Evolutionary conservation across 2,797 vertebrate genomes (phyloP).

Genomic region (Toxotes lorentzi): DNA sequence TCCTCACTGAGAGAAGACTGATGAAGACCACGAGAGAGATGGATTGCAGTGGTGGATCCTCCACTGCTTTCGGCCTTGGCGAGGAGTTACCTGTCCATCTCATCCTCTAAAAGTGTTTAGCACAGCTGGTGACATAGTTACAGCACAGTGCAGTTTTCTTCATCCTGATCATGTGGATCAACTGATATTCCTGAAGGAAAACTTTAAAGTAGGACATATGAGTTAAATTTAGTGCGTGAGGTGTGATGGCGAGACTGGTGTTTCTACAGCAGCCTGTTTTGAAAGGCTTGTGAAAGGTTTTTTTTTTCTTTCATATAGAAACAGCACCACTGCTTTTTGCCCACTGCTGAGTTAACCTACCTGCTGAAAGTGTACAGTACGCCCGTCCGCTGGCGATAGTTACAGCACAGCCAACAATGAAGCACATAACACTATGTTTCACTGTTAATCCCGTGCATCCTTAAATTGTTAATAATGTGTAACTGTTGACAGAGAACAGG

Average conservation of each 20-base stretch:
- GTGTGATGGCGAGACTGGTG: background rate
- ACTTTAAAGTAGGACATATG: background rate
- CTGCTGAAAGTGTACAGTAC: background rate
- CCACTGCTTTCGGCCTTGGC: slow-evolving; percentile 35
- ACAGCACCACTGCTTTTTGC: background rate
- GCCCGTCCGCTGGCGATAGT: no score
- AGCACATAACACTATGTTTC: no score
- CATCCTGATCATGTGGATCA: slow-evolving; percentile 1
- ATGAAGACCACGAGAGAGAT: slow-evolving; percentile 29
- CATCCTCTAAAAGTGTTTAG: slow-evolving; percentile 29
- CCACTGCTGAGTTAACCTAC: background rate
- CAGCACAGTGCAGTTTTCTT: slow-evolving; percentile 15
- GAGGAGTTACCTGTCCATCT: slow-evolving; percentile 24
- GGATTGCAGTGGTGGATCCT: slow-evolving; percentile 21
- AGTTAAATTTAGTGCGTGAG: background rate
- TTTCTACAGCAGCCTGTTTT: background rate
- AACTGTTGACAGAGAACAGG: background rate
- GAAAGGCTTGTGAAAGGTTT: no score
- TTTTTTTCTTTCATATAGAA: background rate
- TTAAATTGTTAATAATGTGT: background rate
- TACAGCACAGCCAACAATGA: no score
- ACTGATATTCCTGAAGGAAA: background rate
- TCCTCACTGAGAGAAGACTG: slow-evolving; percentile 24
- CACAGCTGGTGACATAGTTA: slow-evolving; percentile 31
- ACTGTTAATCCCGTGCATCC: background rate